Evolutionary conservation across 2,888 invertebrate genomes (phyloP).

Genomic region (Coelopa pilipes): DNA sequence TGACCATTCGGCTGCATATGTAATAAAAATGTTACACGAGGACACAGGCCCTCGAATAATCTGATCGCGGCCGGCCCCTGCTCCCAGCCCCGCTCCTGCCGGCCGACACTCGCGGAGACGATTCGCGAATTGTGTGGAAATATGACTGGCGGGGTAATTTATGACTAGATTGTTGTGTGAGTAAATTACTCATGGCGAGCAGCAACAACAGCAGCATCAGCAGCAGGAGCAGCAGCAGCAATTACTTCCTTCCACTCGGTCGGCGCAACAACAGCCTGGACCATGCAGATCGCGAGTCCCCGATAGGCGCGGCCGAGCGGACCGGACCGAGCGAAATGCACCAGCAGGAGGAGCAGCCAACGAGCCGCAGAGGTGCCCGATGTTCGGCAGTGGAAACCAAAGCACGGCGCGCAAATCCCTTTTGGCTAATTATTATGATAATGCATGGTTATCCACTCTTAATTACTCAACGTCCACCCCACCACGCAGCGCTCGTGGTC

Average conservation of each 20-base stretch:
- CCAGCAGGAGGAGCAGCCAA: not conserved
- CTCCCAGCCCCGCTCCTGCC: no score
- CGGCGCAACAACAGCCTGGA: not conserved
- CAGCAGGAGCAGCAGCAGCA: not conserved
- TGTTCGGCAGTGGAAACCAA: not conserved
- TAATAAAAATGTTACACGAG: slow-evolving; percentile 32
- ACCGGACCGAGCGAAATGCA: slow-evolving; percentile 21
- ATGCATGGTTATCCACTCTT: slow-evolving; percentile 50
- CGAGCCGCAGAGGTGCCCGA: not conserved
- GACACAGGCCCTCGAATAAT: slow-evolving; percentile 6
- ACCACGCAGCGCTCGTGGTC: slow-evolving; percentile 35
- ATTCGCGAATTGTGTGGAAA: not conserved
- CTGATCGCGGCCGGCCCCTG: not conserved
- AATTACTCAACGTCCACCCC: slow-evolving; percentile 51
- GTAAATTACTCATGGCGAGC: slow-evolving; percentile 43
- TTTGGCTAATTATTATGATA: slow-evolving; percentile 51
- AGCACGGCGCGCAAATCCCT: slow-evolving; percentile 43
- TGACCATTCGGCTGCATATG: slow-evolving; percentile 4
- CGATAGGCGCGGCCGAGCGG: slow-evolving; percentile 17
- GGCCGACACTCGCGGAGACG: slow-evolving; percentile 3
- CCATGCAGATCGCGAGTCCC: slow-evolving; percentile 16
- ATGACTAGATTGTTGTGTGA: slow-evolving; percentile 46
- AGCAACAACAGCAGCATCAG: slow-evolving; percentile 3
- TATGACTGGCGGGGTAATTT: slow-evolving; percentile 39
- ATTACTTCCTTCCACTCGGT: no score